Evolutionary conservation across 2,888 invertebrate genomes (phyloP), one percentile per base, ranked within the genome.

Genomic region (Ophion obscuratus): DNA sequence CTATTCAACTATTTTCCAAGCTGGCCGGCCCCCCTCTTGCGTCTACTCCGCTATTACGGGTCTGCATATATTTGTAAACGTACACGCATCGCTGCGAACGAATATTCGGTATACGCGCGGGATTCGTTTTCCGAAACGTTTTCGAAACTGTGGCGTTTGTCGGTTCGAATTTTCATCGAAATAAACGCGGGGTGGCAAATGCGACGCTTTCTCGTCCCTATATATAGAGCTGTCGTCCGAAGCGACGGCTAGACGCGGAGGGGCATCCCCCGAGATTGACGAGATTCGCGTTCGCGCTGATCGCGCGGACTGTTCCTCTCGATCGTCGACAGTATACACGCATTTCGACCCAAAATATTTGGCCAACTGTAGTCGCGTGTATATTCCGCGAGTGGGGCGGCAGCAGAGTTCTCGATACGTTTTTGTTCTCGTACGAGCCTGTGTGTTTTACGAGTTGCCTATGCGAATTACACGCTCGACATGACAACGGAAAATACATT

Each of bases 281-380:
- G 47, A 68, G 40, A 66, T 64, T 78, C 14, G 24, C 67, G 44
- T 61, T 53, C 53, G 53, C 31, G 11, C 57, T 9, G 61, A 9
- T 31, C 53, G 61, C 53, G 61, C n/a, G 24, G 24, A 14, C 62
- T 77, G 27, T 67, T 44, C 53, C 64, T 66, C 73, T 47, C 68
- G n/a, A 11, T 66, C 67, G 24, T 9, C 3, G 73, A 90, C 91
- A 92, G 92, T 91, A 92, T 92, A 91, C 90, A 89, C 83, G 81
- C 78, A 76, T 91, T 90, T 91, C 91, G 89, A 88, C 85, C 88
- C 90, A 90, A 92, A 93, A 93, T 92, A 92, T 92, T 92, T 92
- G 92, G 70, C 87, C 89, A 91, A 92, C 92, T 73, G 62, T 76
- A 53, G 71, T 83, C 79, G 62, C 36, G 10, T 57, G 24, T 67